Conservation (phyloP, 2,113 vertebrate genomes). For the Pluvianellus socialis region DNA sequence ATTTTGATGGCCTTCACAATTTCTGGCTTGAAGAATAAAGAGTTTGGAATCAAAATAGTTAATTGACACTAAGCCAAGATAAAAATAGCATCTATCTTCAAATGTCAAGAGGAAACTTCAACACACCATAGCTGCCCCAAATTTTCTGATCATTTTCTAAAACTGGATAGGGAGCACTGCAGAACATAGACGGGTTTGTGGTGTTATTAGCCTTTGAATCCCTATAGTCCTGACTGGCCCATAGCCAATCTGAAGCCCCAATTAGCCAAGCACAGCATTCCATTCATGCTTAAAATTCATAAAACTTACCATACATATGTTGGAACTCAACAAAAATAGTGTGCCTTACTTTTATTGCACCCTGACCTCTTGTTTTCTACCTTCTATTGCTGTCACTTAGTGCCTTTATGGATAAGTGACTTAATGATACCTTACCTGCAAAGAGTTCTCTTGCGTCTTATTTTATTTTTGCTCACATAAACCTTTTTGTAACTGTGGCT, state of each 20-base stretch:
- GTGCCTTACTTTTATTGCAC: constrained; percentile 37
- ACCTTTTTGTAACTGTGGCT: background rate
- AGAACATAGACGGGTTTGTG: constrained; percentile 37
- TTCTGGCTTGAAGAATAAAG: background rate
- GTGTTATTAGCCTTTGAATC: constrained; percentile 23
- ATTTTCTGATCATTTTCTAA: constrained; percentile 14
- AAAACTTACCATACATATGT: constrained; percentile 28
- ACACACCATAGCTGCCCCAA: background rate
- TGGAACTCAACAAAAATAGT: constrained; percentile 32
- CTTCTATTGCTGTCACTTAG: constrained; percentile 14
- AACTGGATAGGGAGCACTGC: background rate
- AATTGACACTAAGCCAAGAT: background rate
- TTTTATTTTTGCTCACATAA: constrained; percentile 29
- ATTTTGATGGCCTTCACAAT: background rate
- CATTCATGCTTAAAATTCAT: constrained; percentile 58
- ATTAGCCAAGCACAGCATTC: constrained; percentile 57
- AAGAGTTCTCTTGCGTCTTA: constrained; percentile 33
- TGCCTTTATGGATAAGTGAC: constrained; percentile 3
- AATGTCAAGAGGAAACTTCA: background rate
- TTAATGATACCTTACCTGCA: constrained; percentile 30
- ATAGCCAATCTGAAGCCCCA: constrained; percentile 31
- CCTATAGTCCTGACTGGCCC: constrained; percentile 12
- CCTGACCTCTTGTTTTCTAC: constrained; percentile 27
- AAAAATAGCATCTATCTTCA: background rate
- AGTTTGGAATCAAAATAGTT: background rate